Evolutionary conservation across 1,140 invertebrate genomes (phyloP), one percentile per base, ranked within the genome.

Genomic region (Drosophila teissieri): DNA sequence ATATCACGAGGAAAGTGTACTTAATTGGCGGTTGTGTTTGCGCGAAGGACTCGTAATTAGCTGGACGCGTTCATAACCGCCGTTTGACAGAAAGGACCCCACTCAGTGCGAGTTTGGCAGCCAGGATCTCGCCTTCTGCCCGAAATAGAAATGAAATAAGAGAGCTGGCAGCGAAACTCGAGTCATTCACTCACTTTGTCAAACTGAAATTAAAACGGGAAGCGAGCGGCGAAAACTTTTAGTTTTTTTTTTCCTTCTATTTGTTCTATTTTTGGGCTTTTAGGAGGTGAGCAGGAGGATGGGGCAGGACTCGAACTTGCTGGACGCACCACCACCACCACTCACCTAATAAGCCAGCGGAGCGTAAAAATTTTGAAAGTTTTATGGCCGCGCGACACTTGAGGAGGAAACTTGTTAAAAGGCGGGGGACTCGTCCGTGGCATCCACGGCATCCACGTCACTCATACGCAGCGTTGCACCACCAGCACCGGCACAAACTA

Each of bases 271-370:
- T 14, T 27, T 3, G 24, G 14, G 24, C 46, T 49, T 49, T 49
- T 49, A 15, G 46, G 24, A 1, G 22, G 14, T 1, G 19, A 8
- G 6, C 11, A 12, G 39, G 45, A 8, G 40, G 37, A n/a, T 2
- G 4, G 48, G 27, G 11, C n/a, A n/a, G 19, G 69, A 42, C 34
- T 17, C 54, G 36, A 31, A 39, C 52, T 53, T 39, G 69, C 70
- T 62, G 70, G 55, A 51, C 42, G 19, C 17, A 40, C n/a, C n/a
- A n/a, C n/a, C n/a, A n/a, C n/a, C n/a, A n/a, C 58, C 76, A 78
- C 76, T 78, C 65, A 78, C 76, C 76, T 78, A 78, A 78, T 78
- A 78, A 78, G 76, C 65, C 74, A 78, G 76, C 49, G 58, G 44
- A 78, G 75, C 75, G 75, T 77, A 78, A 69, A 63, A 58, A 77